Evolutionary conservation across 2,797 vertebrate species (phyloP).

Genomic region (Spinus pinus): DNA sequence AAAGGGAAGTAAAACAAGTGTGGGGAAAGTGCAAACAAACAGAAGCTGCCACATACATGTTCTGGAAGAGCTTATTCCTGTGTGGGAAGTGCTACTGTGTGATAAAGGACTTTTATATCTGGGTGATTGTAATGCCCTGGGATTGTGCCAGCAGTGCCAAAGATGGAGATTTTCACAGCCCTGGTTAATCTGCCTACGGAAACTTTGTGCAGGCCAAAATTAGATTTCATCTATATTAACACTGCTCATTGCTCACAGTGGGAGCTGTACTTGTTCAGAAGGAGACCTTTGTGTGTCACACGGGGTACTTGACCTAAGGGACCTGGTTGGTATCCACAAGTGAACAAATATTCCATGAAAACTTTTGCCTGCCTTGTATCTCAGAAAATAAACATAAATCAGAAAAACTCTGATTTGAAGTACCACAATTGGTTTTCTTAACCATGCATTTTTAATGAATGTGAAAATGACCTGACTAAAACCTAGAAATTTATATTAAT

Average conservation of each 20-base stretch:
- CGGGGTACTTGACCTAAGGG: background rate
- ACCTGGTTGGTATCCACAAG: background rate
- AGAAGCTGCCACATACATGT: background rate
- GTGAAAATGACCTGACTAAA: background rate
- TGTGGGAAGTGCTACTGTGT: background rate
- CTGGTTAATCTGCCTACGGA: background rate
- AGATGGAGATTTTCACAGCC: background rate
- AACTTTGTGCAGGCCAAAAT: background rate
- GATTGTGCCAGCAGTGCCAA: background rate
- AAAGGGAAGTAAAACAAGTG: background rate
- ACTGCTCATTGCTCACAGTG: background rate
- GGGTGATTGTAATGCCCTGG: background rate
- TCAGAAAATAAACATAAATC: background rate
- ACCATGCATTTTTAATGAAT: background rate
- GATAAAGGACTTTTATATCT: background rate
- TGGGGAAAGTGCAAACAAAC: background rate
- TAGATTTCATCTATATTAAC: background rate
- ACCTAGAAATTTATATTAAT: constrained; percentile 11
- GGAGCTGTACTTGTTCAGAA: background rate
- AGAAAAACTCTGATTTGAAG: background rate
- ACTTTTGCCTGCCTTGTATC: background rate
- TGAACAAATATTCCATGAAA: background rate
- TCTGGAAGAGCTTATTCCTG: background rate
- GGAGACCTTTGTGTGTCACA: accelerated
- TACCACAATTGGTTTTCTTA: background rate